Percentiles rank a stretch among this genome's conserved stretches.
phyloP scores from a whole-genome alignment of 2,888 invertebrate species.

The Allophyes oxyacanthae region DNA sequence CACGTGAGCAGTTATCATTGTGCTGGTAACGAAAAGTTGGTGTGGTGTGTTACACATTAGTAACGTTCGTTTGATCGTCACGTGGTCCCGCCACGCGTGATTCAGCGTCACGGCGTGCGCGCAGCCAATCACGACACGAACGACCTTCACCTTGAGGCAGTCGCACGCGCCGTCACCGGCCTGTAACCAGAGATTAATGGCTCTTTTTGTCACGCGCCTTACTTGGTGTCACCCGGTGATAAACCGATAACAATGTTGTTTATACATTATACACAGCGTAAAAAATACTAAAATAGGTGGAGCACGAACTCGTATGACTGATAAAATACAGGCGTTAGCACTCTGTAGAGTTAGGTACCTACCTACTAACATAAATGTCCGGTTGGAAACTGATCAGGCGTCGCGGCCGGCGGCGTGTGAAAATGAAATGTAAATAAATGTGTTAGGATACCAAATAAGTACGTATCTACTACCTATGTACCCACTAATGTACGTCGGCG shows the following conservation, averaged over 20 bases:
- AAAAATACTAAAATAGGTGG: constrained; percentile 43
- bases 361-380: constrained; percentile 12
- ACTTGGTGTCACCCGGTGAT: constrained; percentile 59
- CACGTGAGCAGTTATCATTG: constrained; percentile 29
- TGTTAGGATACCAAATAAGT: constrained; percentile 9
- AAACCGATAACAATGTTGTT: constrained; percentile 54
- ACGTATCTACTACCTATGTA: too few species aligned
- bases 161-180: constrained; percentile 76
- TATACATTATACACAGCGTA: constrained; percentile 32
- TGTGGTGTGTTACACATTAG: constrained; percentile 39
- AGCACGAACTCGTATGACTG: constrained; percentile 18
- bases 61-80: constrained; percentile 44
- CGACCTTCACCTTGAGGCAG: constrained; percentile 60
- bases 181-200: constrained; percentile 75
- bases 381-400: constrained; percentile 13
- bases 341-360: neutral
- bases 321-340: constrained; percentile 22
- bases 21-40: constrained; percentile 39
- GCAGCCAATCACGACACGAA: constrained; percentile 62
- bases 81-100: constrained; percentile 61
- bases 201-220: constrained; percentile 76
- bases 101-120: constrained; percentile 52
- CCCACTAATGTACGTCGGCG: constrained; percentile 2
- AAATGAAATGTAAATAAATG: constrained; percentile 1
- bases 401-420: constrained; percentile 2